Conservation (phyloP, 2,797 vertebrate genomes). For the Eulemur mongoz region DNA sequence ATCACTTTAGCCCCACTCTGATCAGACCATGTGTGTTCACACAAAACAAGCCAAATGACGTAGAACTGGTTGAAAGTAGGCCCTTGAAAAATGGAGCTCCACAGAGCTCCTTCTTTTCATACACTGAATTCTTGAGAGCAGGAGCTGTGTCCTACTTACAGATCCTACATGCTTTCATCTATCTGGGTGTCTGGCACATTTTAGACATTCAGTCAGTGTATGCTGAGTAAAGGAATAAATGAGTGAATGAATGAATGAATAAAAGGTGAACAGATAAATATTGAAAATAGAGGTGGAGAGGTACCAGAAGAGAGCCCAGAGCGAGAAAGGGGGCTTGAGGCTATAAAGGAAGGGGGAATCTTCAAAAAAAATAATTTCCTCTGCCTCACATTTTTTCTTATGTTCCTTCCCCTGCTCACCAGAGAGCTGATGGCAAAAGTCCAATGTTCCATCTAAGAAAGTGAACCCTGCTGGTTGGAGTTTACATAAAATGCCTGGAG, state of each 20-base stretch:
- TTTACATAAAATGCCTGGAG: not conserved
- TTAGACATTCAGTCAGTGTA: not conserved
- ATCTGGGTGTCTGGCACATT: fast-evolving
- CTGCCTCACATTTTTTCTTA: not conserved
- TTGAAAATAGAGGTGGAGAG: not conserved
- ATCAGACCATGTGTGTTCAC: not conserved
- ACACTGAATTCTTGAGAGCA: not conserved
- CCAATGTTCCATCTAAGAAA: not conserved
- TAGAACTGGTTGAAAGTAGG: not conserved
- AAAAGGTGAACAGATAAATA: not conserved
- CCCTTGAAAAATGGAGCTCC: not conserved
- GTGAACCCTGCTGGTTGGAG: not conserved
- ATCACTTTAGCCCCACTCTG: not conserved
- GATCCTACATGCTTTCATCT: not conserved
- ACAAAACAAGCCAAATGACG: not conserved
- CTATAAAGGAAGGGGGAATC: not conserved
- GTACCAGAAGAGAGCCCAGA: not conserved
- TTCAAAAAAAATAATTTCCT: not conserved
- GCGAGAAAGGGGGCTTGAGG: not conserved
- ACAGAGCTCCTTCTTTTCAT: not conserved
- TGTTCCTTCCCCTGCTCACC: not conserved
- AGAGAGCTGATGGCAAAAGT: not conserved
- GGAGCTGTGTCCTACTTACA: not conserved
- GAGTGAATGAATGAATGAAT: not conserved
- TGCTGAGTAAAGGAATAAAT: not conserved